Conservation (phyloP, 2,113 vertebrate genomes). For the Poeciliopsis turrubarensis region DNA sequence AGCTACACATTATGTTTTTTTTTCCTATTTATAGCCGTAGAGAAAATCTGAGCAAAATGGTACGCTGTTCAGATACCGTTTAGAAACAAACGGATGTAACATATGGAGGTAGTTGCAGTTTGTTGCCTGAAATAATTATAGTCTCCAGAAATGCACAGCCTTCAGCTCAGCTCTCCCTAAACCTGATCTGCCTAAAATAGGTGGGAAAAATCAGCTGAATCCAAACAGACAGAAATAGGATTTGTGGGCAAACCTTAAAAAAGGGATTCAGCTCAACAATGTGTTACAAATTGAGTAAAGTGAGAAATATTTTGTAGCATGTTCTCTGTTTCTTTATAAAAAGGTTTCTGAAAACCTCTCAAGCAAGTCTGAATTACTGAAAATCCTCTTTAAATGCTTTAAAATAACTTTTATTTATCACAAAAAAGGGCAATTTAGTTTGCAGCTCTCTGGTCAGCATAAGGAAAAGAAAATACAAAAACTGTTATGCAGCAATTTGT, state of each 20-base stretch:
- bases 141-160: conserved; percentile 38
- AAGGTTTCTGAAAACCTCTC: not conserved
- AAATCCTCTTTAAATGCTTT: not conserved
- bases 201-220: conserved; percentile 55
- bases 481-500: not conserved
- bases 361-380: not conserved
- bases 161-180: conserved; percentile 21
- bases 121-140: conserved; percentile 19
- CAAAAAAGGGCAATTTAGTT: no score
- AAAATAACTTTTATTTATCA: not conserved
- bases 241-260: conserved; percentile 36
- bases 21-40: conserved; percentile 1
- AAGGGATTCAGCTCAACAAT: conserved; percentile 7
- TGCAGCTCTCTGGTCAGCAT: no score
- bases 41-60: no score
- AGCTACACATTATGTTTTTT: not conserved
- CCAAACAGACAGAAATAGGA: conserved; percentile 41
- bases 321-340: not conserved
- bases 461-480: no score
- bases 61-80: no score
- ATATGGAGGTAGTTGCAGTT: conserved; percentile 20
- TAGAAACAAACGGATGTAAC: not conserved
- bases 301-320: not conserved
- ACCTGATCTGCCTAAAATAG: conserved; percentile 51
- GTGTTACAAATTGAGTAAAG: not conserved